These are phyloP conservation scores for Thomomys bottae DNA, from an alignment of 2,113 vertebrate species.

Conservation along the genomic window DNA sequence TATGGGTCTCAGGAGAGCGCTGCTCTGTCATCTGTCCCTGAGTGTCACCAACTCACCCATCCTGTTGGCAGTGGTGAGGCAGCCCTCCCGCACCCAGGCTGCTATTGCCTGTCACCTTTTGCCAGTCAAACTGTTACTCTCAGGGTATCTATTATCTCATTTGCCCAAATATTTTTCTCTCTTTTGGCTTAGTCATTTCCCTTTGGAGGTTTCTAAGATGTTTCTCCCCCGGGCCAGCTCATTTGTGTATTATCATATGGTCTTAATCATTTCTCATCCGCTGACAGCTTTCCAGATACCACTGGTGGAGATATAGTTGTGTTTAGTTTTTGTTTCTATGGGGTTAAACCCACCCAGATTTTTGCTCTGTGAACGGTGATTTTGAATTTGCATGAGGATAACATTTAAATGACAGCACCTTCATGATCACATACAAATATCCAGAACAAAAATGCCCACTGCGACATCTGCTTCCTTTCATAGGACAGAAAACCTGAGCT, in stretches of 20 bases:
- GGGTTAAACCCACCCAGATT: not conserved
- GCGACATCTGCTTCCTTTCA: not conserved
- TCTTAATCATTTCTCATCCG: not conserved
- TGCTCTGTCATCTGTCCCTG: not conserved
- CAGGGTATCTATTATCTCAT: not conserved
- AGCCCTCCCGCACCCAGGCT: not conserved
- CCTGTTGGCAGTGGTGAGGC: not conserved
- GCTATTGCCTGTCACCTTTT: not conserved
- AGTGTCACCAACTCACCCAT: slow-evolving; percentile 42
- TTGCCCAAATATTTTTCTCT: not conserved
- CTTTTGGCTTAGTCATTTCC: slow-evolving; percentile 17
- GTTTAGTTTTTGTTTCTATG: not conserved
- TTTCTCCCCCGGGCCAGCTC: not conserved
- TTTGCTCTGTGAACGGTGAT: not conserved
- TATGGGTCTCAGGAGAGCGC: not conserved
- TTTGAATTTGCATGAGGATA: not conserved
- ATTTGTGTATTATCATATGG: slow-evolving; percentile 15
- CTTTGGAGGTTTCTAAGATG: not conserved
- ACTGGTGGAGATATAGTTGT: not conserved
- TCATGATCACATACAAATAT: not conserved
- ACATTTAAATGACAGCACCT: not conserved
- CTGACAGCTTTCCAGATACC: slow-evolving; percentile 23
- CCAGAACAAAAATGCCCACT: not conserved
- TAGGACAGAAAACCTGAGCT: not conserved
- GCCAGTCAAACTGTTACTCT: not conserved